Evolutionary conservation across 2,113 vertebrate genomes (phyloP).

Genomic region (Cricetomys ansorgei): DNA sequence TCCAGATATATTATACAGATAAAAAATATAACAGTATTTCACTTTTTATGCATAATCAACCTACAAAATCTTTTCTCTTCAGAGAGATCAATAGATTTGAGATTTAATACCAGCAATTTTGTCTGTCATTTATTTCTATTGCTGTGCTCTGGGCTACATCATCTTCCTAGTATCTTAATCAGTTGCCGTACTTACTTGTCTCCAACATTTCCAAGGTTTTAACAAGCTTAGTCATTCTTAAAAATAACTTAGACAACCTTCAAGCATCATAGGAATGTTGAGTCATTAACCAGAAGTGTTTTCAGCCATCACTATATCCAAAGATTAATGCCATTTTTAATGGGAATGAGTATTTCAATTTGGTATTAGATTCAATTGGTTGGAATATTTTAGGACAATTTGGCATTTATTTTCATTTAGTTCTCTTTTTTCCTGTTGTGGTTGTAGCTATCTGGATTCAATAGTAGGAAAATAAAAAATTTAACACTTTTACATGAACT

Average conservation of each 20-base stretch:
- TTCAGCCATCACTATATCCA: neutral
- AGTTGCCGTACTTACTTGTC: neutral
- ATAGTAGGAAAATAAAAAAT: neutral
- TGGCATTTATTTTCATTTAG: neutral
- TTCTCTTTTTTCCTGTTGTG: neutral
- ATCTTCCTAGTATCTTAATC: neutral
- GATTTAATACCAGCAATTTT: neutral
- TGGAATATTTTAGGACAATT: neutral
- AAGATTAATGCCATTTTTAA: neutral
- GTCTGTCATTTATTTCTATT: neutral
- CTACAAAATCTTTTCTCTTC: neutral
- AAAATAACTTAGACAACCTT: neutral
- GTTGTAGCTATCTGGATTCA: neutral
- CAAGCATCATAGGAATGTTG: neutral
- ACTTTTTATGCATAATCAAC: neutral
- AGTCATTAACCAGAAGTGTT: neutral
- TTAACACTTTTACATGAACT: neutral
- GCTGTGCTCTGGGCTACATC: neutral
- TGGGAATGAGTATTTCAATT: neutral
- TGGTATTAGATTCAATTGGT: neutral
- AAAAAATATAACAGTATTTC: neutral
- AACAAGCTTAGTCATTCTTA: neutral
- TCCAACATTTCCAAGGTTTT: neutral
- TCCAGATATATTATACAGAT: neutral
- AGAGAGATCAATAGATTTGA: neutral